These are phyloP conservation scores for Promerops cafer DNA, from an alignment of 2,113 vertebrate genomes.

Conservation along the genomic window DNA sequence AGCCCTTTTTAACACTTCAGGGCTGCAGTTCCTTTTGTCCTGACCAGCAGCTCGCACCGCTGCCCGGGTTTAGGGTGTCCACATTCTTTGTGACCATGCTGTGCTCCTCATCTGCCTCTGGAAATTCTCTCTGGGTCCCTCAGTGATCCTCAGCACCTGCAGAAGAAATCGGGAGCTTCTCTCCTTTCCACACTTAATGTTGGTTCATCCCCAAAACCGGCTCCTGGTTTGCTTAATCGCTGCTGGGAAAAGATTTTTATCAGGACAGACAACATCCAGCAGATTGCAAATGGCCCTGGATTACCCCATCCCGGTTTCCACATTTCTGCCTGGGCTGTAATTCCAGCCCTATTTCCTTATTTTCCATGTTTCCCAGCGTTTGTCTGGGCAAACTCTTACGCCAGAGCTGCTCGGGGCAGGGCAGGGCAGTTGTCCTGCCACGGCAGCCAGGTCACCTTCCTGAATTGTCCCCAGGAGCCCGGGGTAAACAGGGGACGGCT, in stretches of 20 bases:
- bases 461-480: background rate
- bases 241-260: background rate
- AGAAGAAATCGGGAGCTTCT: background rate
- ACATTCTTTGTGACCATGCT: background rate
- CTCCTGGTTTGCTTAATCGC: constrained; percentile 8
- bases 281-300: background rate
- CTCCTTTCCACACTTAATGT: background rate
- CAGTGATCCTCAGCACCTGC: background rate
- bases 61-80: background rate
- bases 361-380: background rate
- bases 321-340: background rate
- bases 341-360: background rate
- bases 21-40: background rate
- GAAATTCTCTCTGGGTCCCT: background rate
- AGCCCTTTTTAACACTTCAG: background rate
- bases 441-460: background rate
- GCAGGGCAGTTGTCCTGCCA: background rate
- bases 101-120: background rate
- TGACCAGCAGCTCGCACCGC: background rate
- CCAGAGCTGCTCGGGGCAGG: background rate
- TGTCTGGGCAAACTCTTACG: background rate
- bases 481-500: background rate
- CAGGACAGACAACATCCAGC: background rate
- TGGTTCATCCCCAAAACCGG: background rate
- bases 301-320: constrained; percentile 42